Base-by-base conservation (phyloP, 2,888 invertebrate species). In the Rhamnusium bicolor region DNA sequence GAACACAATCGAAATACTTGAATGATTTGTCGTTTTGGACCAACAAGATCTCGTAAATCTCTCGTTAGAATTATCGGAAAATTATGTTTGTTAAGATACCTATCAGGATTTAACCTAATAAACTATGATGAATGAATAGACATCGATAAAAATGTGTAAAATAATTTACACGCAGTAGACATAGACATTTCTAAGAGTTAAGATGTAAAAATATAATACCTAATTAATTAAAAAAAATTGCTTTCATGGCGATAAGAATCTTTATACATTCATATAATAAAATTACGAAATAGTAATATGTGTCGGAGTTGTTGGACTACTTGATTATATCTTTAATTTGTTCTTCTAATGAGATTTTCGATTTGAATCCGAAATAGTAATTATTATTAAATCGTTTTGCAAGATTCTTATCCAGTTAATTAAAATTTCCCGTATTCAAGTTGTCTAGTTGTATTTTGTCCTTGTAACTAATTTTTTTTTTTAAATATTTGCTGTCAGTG, bases 1-100 rank as follows among this genome's bases (percentile, higher is more conserved):
- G 65, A 76, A 75, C 66, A 49, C 66, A 69, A 62, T 67, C 73
- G 19, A 75, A 74, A 74, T 77, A 75, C 73, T 75, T 71, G 65
- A 67, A 70, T 77, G 75, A 76, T 77, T 76, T 77, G 77, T 77
- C 77, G 75, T 51, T 73, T 58, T 56, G 69, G 69, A 71, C 71
- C 56, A 32, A 40, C 61, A 51, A 46, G 47, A 16, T 40, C 10
- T 47, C 68, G 72, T 72, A 72, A 72, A 72, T 72, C 63, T 40
- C 14, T 58, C 46, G 8, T 61, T 12, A 8, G 8, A 1, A 12
- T n/a, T n/a, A n/a, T n/a, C n/a, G 12, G 40, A 40, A 40, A n/a
- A 40, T 40, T 40, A 40, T 40, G n/a, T 12, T 40, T n/a, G 40
- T n/a, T 40, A n/a, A 32, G 32, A 10, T 32, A n/a, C n/a, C n/a